Evolutionary conservation across 2,888 invertebrate species (phyloP), one percentile per base, ranked within the genome.

Genomic region (Ormyrus labotus): DNA sequence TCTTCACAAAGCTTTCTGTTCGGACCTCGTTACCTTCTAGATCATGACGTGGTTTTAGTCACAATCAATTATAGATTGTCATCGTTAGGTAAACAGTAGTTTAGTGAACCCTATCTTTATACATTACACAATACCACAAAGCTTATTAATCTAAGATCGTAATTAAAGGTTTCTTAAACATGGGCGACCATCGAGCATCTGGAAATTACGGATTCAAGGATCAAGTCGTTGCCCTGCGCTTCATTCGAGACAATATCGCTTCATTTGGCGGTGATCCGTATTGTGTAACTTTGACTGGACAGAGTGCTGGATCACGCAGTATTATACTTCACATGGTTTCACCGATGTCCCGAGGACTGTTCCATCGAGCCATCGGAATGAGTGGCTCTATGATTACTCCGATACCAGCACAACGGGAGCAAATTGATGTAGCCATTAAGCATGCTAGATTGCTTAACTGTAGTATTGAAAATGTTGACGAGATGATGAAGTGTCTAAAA

Each of bases 201-300:
- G 95, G 95, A 2, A 95, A 95, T 88, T 92, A 93, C 83, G 95
- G 94, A 0, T 90, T 94, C 50, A 95, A 94, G 87, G 95, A 95
- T 89, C 95, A 95, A 89, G 94, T 94, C 8, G 90, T 91, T n/a
- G 93, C 93, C 0, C 86, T 95, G 80, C 92, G 92, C 83, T 95
- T 94, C 94, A 91, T 95, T 0, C 92, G 93, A 85, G 86, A 92
- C 60, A 94, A 95, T 85, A 94, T 95, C 67, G 92, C 91, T 0
- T 89, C 93, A 0, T 95, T 95, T 86, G 94, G 95, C 0, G 95
- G 95, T 2, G 93, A 95, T 90, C 93, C 94, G 0, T 90, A 92
- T 84, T 90, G 91, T 0, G 93, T 95, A 3, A 95, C 95, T 0
- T 88, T 95, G 10, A 87, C 93, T 0, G 95, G 95, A 0, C 93